A percentile compares a stretch with the other conserved stretches of the same genome.
phyloP scores from a whole-genome alignment of 2,113 vertebrate species.

The Origma solitaria region DNA sequence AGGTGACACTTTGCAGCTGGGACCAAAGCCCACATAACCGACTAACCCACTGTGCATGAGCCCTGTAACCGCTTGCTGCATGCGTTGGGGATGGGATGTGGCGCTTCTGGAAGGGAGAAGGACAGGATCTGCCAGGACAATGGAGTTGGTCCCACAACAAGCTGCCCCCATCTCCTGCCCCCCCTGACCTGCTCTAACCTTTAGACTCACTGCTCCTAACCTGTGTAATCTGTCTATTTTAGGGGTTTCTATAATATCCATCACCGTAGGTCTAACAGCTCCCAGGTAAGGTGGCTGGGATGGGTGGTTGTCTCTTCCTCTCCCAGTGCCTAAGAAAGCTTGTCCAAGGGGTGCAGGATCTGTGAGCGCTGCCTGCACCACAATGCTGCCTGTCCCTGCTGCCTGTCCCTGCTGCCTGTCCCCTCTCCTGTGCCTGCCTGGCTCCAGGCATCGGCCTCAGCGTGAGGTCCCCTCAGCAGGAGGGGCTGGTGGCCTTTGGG shows the following conservation, averaged over 20 bases:
- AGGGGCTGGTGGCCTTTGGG: neutral
- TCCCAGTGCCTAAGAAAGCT: neutral
- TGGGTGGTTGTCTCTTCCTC: neutral
- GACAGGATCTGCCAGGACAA: neutral
- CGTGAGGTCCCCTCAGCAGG: rapidly evolving
- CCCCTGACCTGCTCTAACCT: neutral
- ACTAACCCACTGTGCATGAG: conserved; percentile 40
- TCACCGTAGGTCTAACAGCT: conserved; percentile 53
- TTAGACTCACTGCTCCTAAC: conserved; percentile 42
- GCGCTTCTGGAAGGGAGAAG: neutral
- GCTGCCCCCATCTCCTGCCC: neutral
- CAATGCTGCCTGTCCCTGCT: neutral
- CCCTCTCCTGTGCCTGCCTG: rapidly evolving
- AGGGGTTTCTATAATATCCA: conserved; percentile 49
- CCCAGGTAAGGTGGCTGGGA: conserved; percentile 49
- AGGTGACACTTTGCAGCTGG: neutral
- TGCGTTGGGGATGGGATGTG: rapidly evolving
- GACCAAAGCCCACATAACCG: neutral
- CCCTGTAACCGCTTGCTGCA: neutral
- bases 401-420: neutral
- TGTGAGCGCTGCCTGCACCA: rapidly evolving
- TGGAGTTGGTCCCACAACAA: neutral
- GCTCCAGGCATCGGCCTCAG: neutral
- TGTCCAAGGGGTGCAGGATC: neutral
- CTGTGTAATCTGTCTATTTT: conserved; percentile 54